Percentiles rank a stretch among this genome's conserved stretches.
Evolutionary conservation across 2,888 invertebrate genomes (phyloP).

Genomic region (Pristionchus entomophagus): DNA sequence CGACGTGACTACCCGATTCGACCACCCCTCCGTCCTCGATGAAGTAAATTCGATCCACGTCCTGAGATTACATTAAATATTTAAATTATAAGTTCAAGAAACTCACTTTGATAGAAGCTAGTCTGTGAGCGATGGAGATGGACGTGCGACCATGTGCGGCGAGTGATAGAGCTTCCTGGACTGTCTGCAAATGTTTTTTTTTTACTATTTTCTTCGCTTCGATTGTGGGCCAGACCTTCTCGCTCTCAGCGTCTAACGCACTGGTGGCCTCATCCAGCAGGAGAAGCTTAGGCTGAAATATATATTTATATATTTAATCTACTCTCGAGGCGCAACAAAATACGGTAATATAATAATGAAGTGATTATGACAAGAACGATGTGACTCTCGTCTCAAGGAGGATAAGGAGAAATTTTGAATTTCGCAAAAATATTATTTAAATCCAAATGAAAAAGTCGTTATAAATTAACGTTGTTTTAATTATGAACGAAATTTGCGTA

Average conservation of each 20-base stretch:
- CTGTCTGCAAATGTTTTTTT: neutral
- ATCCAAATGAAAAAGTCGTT: neutral
- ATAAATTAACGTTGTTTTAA: neutral
- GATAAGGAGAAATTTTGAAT: too few species aligned
- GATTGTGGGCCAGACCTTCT: neutral
- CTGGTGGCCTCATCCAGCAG: conserved; percentile 16
- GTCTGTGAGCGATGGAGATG: conserved; percentile 38
- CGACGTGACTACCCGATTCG: conserved; percentile 36
- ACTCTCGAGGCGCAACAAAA: too few species aligned
- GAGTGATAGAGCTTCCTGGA: conserved; percentile 5
- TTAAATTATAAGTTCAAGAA: neutral
- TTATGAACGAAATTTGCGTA: neutral
- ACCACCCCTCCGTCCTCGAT: conserved; percentile 44
- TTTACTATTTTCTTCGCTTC: neutral
- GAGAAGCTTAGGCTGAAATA: neutral
- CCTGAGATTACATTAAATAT: neutral
- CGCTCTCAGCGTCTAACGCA: conserved; percentile 12
- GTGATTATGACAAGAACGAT: too few species aligned
- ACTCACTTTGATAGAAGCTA: conserved; percentile 36
- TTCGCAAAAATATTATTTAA: too few species aligned
- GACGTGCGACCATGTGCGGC: conserved; percentile 33
- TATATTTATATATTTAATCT: neutral
- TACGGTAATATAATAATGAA: too few species aligned
- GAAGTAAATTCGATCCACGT: conserved; percentile 41
- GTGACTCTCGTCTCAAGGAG: too few species aligned